Base-by-base conservation (phyloP, 2,888 invertebrate species). In the Cecidostiba fungosa region DNA sequence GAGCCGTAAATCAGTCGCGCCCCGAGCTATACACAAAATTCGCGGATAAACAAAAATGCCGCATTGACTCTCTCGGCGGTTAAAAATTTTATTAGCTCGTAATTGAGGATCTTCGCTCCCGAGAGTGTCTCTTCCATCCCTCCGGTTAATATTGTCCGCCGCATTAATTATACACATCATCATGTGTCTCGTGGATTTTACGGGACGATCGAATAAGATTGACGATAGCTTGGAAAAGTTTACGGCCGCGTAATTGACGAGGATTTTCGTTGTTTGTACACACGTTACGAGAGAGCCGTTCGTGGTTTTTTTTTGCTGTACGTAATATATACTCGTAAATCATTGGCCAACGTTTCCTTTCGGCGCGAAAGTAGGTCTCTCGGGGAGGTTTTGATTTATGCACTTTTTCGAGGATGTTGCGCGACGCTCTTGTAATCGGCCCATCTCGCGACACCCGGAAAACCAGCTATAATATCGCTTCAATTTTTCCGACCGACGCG, bases 81-180 rank as follows among this genome's bases (percentile, higher is more conserved):
- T 80, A 76, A 79, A 79, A 79, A 74, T 32, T 79, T 84, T 84
- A 80, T 84, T 84, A 79, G 79, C 79, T 79, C 79, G 59, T 84
- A 76, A 79, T 74, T 62, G 72, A 62, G 32, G 77, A 73, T 32
- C 47, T 32, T 29, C 62, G 74, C 69, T 43, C 69, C 78, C 39
- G 32, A 43, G 26, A 43, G 43, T 26, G 73, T 23, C 8, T 74
- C 54, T 10, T 54, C 39, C 70, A 32, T 59, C 59, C 3, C 59
- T 76, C 79, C n/a, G n/a, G n/a, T n/a, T n/a, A n/a, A n/a, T n/a
- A n/a, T n/a, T n/a, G n/a, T n/a, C n/a, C 70, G 47, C 50, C 85
- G 76, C n/a, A n/a, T 86, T 86, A 86, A 86, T 83, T 79, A 47
- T 50, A 78, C 78, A 74, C 77, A 70, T 73, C 19, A 62, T 73